Base-by-base conservation (phyloP, 2,888 invertebrate genomes). In the Copidosoma aretas region DNA sequence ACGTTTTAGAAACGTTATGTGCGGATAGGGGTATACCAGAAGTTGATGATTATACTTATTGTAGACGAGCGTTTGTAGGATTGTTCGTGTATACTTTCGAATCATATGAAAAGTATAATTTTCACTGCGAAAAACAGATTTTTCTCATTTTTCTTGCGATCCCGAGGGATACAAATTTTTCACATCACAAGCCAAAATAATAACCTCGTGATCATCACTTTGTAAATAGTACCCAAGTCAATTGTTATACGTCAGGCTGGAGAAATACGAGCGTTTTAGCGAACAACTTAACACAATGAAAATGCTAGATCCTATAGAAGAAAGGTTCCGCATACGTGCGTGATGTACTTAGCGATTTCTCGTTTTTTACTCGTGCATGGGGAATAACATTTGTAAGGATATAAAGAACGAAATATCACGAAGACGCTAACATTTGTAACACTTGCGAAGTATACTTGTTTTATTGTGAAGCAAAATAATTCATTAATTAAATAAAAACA, bases 361-460 rank as follows among this genome's bases (percentile, higher is more conserved):
- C 19, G 46, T 59, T 54, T 62, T 61, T 62, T 59, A 56, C 69
- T 69, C 60, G 69, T 65, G 62, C 65, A 69, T 69, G 69, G 65
- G 51, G 52, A 58, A 53, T 10, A 64, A 32, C 43, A 64, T 61
- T 61, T 69, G 57, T 65, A 61, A 61, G 64, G 57, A 64, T 32
- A 8, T 32, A 32, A n/a, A 32, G 32, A 32, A 8, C 32, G 3
- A 60, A 69, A 60, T 49, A 59, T 39, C 19, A 57, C 12, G 39
- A 58, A 41, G 14, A 54, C 22, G 25, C 10, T 22, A 24, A 65
- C 54, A 65, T 69, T 69, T 69, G 59, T 69, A 69, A 61, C 65
- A 56, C 59, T 69, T 69, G 62, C 69, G 59, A 54, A 61, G 22
- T 58, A 62, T 62, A 59, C 62, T 65, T 65, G 65, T 65, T 62